phyloP scores from a whole-genome alignment of 2,797 vertebrate species.

The Discoglossus pictus region DNA sequence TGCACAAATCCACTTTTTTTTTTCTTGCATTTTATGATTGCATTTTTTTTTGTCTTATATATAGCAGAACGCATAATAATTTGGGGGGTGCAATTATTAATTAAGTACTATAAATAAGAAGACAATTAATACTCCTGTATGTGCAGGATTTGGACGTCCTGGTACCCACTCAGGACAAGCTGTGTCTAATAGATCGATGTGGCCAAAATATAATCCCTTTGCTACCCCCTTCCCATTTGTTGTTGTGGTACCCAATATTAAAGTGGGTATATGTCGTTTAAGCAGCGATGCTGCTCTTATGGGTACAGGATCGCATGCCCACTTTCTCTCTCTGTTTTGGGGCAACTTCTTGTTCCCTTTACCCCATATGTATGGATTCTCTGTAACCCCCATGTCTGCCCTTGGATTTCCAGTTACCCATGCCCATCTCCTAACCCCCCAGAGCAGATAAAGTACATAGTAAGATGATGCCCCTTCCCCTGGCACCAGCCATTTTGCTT shows the following conservation, averaged over 20 bases:
- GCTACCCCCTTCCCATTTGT: no score
- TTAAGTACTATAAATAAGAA: background rate
- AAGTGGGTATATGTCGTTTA: no score
- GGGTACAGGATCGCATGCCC: background rate
- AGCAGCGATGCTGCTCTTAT: no score
- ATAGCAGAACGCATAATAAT: background rate
- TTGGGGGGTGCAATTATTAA: no score
- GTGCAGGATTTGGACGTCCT: no score
- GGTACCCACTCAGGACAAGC: no score
- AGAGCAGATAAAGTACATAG: background rate
- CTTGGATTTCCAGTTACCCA: background rate
- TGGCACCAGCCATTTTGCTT: constrained; percentile 1
- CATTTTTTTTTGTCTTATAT: no score
- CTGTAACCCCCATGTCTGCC: constrained; percentile 14
- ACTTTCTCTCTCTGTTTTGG: constrained; percentile 62
- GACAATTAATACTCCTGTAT: no score
- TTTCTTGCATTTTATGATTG: background rate
- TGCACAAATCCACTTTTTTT: background rate
- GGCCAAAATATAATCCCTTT: no score
- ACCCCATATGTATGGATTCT: constrained; percentile 17
- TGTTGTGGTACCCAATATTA: no score
- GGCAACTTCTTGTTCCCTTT: constrained; percentile 55
- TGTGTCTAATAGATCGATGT: no score
- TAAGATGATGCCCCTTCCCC: background rate
- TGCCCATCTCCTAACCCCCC: background rate